Base-by-base conservation (phyloP, 2,888 invertebrate genomes). In the Drosophila antonietae region DNA sequence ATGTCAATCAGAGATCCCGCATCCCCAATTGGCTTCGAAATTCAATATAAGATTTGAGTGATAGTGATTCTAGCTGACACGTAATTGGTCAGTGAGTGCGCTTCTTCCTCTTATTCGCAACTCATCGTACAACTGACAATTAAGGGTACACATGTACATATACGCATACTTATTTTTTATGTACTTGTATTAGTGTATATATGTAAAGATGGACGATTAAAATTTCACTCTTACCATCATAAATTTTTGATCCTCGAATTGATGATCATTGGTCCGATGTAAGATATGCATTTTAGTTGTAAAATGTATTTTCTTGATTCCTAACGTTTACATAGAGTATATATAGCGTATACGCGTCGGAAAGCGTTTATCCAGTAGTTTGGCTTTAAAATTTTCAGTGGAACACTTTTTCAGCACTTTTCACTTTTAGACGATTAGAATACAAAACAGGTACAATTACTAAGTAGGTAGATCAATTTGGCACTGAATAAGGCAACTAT, bases 181-280 rank as follows among this genome's bases (percentile, higher is more conserved):
- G 8, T 20, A 10, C 1, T 28, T 28, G 28, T 28, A 18, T 33
- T 0, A 7, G 12, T 6, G 2, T 5, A 5, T 10, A 44, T 20
- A 23, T 35, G 23, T 23, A 12, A 15, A 46, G 8, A 14, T 14
- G 18, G 14, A 14, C 4, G 8, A 18, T 18, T 35, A 33, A 10
- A 14, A 14, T 35, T 28, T 14, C 18, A 33, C 47, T 85, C 92
- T 91, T 90, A 93, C 93, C 93, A 93, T 93, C 92, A 93, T 93
- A 80, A 92, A 93, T 82, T 93, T 93, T 79, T 93, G 93, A 90
- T 93, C 93, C 82, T 92, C 92, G 73, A 92, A 92, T 73, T 92
- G 92, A 78, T 92, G 92, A 80, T 92, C 92, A 88, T 92, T 92
- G 81, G 91, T 92, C 80, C 92, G 90, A 73, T 92, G 92, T 90